These are phyloP conservation scores for Hydropsyche tenuis DNA, from an alignment of 1,140 invertebrate species.

Conservation along the genomic window DNA sequence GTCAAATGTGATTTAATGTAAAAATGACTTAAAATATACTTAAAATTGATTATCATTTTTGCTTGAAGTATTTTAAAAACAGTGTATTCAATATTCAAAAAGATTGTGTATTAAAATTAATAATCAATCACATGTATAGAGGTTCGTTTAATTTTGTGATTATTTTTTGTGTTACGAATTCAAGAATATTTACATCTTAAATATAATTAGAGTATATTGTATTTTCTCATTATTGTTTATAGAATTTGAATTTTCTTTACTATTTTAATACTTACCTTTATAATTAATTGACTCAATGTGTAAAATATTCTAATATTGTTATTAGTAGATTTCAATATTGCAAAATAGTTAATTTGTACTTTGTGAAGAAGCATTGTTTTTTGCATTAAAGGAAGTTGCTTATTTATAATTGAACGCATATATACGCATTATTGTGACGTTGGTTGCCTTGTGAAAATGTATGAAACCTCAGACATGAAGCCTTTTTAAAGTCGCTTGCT, in stretches of 20 bases:
- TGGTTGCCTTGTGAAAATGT: background rate
- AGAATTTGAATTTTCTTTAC: too few species aligned
- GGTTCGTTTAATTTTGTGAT: background rate
- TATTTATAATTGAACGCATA: background rate
- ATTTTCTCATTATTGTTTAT: background rate
- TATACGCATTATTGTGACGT: background rate
- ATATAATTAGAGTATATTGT: background rate
- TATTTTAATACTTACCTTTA: too few species aligned
- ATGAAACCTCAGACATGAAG: conserved; percentile 2
- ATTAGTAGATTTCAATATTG: background rate
- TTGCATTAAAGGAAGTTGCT: background rate
- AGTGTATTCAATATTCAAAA: too few species aligned
- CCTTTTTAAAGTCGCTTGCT: background rate
- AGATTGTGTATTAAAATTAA: too few species aligned
- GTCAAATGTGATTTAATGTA: background rate
- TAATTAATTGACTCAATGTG: too few species aligned
- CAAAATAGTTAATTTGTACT: background rate
- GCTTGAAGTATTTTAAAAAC: background rate
- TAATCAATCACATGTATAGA: background rate
- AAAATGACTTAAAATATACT: conserved; percentile 15
- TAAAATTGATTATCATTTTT: conserved; percentile 7
- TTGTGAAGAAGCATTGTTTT: background rate
- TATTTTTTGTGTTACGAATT: background rate
- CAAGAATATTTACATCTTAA: background rate
- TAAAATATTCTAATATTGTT: background rate